phyloP scores from a whole-genome alignment of 1,140 invertebrate species.

The Armadillidium nasatum region DNA sequence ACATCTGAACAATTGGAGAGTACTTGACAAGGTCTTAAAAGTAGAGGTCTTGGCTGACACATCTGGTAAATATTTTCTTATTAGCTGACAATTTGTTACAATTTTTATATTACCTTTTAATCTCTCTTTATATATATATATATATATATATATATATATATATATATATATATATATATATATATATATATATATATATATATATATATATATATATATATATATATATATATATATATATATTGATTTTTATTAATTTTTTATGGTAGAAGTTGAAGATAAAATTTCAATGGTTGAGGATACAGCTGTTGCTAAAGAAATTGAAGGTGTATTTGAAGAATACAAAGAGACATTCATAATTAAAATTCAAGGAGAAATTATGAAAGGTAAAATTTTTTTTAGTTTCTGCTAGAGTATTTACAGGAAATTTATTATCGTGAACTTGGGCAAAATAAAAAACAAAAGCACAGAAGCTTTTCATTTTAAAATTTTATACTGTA shows the following conservation, averaged over 20 bases:
- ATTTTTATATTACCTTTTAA: no score
- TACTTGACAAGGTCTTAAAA: background rate
- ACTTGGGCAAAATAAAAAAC: no score
- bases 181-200: background rate
- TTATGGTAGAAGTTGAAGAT: background rate
- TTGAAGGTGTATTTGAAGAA: slow-evolving; percentile 2
- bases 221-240: slow-evolving; percentile 15
- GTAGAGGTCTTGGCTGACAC: background rate
- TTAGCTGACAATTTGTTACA: no score
- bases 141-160: no score
- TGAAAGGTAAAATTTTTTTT: background rate
- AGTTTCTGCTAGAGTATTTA: no score
- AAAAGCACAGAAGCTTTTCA: no score
- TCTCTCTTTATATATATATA: no score
- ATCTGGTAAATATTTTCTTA: background rate
- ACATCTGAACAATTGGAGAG: background rate
- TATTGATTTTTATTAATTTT: background rate
- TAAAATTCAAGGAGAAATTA: slow-evolving; percentile 6
- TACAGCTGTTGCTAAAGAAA: background rate
- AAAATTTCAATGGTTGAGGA: slow-evolving; percentile 4
- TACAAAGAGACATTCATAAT: slow-evolving; percentile 2
- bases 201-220: slow-evolving; percentile 15
- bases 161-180: no score
- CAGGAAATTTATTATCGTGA: no score
- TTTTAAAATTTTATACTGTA: no score